Conservation (phyloP, 2,113 vertebrate genomes). For the Dasypus novemcinctus region DNA sequence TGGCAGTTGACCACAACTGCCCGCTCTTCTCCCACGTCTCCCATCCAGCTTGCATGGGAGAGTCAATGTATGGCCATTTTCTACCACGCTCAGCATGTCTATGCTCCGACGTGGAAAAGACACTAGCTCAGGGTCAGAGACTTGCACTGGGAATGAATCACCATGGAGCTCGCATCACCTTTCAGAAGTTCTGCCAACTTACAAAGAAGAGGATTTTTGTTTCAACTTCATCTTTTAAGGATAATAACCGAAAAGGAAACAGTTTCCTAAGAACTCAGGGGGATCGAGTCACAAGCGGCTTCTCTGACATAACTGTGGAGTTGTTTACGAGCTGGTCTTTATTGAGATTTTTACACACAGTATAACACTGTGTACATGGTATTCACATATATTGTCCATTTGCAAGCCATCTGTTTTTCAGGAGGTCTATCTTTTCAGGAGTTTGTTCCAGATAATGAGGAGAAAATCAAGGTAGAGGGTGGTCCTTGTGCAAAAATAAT, state of each 20-base stretch:
- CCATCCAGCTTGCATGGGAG: neutral
- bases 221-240: neutral
- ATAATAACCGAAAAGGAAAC: neutral
- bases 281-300: neutral
- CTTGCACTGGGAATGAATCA: slow-evolving; percentile 1
- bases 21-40: rapidly evolving
- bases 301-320: neutral
- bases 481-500: neutral
- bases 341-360: neutral
- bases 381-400: slow-evolving; percentile 77
- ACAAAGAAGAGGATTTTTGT: neutral
- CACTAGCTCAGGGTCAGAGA: neutral
- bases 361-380: slow-evolving; percentile 44
- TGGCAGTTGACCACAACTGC: neutral
- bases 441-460: neutral
- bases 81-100: neutral
- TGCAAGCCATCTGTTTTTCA: slow-evolving; percentile 69
- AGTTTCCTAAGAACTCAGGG: neutral
- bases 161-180: neutral
- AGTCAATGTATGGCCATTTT: neutral
- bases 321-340: neutral
- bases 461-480: neutral
- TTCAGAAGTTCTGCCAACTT: slow-evolving; percentile 41
- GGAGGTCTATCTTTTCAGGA: neutral
- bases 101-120: neutral